Evolutionary conservation across 2,797 vertebrate species (phyloP), one percentile per base, ranked within the genome.

Genomic region (Myiothlypis coronata): DNA sequence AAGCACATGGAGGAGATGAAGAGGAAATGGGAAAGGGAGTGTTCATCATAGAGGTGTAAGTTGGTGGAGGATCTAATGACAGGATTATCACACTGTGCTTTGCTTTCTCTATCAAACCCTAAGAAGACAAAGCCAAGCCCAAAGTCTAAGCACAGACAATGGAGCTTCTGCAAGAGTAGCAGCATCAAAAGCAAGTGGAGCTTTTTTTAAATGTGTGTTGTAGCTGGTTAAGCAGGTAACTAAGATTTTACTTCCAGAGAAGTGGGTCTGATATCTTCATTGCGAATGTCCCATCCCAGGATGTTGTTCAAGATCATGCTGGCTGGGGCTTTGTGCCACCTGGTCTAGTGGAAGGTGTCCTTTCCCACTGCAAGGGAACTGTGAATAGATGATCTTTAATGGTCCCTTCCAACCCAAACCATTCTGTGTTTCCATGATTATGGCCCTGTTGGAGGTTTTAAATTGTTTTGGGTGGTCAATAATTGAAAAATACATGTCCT

Each of bases 341-440:
- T 23, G 19, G 5, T 57, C 28, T 47, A 47, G 53, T 15, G 24
- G 8, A 76, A 80, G 11, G 6, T 43, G 12, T 32, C 11, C 37
- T 47, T 34, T 27, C 3, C 28, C 12, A 43, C 2, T 16, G 27
- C 23, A 70, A 8, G 1, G 1, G 2, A 1, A 9, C 20, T 80
- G 44, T 35, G 76, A 80, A 14, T 43, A 53, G 26, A 17, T 14
- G 7, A 4, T 34, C 18, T 56, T 60, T 56, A 80, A 49, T 12
- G 16, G 8, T 44, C 6, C 9, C 6, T 80, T 83, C 44, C 56
- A 64, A 32, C 18, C 4, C 39, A 64, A 78, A 53, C 2, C 14
- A 30, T 44, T 59, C 41, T 70, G 30, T 49, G 20, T 39, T 53
- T 71, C 28, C 63, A 49, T 59, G 9, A 24, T 32, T 79, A 30